Conservation (phyloP, 2,113 vertebrate genomes). For the Ancistrus triradiatus region DNA sequence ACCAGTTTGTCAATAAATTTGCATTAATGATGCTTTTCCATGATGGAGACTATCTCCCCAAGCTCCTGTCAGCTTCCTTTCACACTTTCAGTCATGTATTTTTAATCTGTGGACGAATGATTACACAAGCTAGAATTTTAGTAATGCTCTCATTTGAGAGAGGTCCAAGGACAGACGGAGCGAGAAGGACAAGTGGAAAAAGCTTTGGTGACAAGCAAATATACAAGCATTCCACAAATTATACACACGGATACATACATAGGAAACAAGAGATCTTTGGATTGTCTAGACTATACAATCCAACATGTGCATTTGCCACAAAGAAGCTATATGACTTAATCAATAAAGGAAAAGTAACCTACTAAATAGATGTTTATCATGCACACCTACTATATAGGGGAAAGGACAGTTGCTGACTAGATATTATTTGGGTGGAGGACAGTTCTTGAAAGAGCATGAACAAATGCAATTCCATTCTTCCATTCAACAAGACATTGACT, state of each 20-base stretch:
- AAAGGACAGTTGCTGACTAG: too few relatives aligned
- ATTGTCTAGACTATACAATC: too few relatives aligned
- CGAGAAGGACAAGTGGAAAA: conserved; percentile 12
- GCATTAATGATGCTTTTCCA: conserved; percentile 18
- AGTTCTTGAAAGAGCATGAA: too few relatives aligned
- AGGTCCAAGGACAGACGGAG: conserved; percentile 6
- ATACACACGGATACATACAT: conserved; percentile 1
- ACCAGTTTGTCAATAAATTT: conserved; percentile 35
- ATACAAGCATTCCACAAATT: not conserved
- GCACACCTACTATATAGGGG: too few relatives aligned
- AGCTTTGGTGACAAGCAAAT: conserved; percentile 12
- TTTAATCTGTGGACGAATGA: conserved; percentile 43
- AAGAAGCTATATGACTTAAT: too few relatives aligned
- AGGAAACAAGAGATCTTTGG: not conserved
- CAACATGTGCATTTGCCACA: too few relatives aligned
- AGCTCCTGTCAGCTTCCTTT: conserved; percentile 30
- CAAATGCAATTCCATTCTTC: too few relatives aligned
- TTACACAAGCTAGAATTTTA: conserved; percentile 40
- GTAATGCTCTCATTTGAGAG: conserved; percentile 34
- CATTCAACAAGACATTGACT: too few relatives aligned
- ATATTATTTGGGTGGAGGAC: too few relatives aligned
- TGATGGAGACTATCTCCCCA: conserved; percentile 18
- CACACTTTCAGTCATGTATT: conserved; percentile 34
- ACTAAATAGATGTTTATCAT: too few relatives aligned
- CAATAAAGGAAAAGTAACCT: too few relatives aligned